Conservation (phyloP, 2,888 invertebrate species). For the Luperina testacea region DNA sequence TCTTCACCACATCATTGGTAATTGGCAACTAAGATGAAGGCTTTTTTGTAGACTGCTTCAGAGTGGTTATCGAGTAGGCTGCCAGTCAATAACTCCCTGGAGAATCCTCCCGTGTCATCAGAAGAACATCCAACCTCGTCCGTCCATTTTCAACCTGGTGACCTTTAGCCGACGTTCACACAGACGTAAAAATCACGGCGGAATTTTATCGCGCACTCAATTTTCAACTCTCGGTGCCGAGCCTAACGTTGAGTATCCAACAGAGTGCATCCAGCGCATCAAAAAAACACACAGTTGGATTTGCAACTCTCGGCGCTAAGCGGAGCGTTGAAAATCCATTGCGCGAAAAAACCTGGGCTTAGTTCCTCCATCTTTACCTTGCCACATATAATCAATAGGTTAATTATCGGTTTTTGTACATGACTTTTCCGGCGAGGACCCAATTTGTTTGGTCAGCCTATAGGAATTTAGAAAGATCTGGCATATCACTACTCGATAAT, state of each 20-base stretch:
- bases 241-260: not conserved
- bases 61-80: not conserved
- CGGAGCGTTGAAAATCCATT: not conserved
- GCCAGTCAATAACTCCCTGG: not conserved
- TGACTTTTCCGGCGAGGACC: not conserved
- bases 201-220: not conserved
- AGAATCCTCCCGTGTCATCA: not conserved
- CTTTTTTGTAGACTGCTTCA: not conserved
- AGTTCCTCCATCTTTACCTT: not conserved
- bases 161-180: not conserved
- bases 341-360: not conserved
- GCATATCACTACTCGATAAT: not conserved
- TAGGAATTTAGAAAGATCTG: not conserved
- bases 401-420: not conserved
- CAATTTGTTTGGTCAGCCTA: not conserved
- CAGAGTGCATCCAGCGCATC: not conserved
- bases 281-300: not conserved
- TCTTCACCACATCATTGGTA: not conserved
- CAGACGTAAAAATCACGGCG: no score
- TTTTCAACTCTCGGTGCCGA: not conserved
- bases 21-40: not conserved
- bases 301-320: not conserved
- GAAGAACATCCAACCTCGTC: not conserved
- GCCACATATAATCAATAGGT: not conserved
- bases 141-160: not conserved